These are phyloP conservation scores for Cataglyphis hispanica DNA, from an alignment of 1,140 invertebrate genomes.

Conservation along the genomic window DNA sequence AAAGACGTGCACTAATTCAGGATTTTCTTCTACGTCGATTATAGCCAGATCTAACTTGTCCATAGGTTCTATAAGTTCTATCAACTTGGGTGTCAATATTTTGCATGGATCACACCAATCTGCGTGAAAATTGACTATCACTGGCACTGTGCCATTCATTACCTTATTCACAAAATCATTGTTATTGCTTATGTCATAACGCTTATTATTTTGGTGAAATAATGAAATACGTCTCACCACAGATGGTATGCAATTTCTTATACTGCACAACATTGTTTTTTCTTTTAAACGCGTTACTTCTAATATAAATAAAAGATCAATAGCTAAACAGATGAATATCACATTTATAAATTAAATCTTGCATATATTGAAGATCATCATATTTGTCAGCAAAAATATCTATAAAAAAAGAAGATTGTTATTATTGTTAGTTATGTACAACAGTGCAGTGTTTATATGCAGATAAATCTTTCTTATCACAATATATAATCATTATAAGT, in stretches of 20 bases:
- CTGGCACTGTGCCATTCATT: conserved; percentile 93
- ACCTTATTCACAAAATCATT: conserved; percentile 90
- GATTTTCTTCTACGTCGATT: conserved; percentile 96
- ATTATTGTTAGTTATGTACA: not conserved
- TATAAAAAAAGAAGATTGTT: conserved; percentile 31
- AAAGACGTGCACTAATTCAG: conserved; percentile 93
- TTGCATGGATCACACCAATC: conserved; percentile 99
- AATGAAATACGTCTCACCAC: conserved; percentile 77
- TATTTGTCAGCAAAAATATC: conserved; percentile 8
- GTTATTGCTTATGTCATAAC: conserved; percentile 87
- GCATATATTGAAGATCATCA: not conserved
- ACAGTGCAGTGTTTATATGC: not conserved
- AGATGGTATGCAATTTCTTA: conserved; percentile 73
- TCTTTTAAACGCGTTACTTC: not conserved
- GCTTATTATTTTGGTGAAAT: conserved; percentile 80
- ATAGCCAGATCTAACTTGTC: conserved; percentile 95
- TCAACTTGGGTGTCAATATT: conserved; percentile 95
- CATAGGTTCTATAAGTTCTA: conserved; percentile 92
- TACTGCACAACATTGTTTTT: conserved; percentile 77
- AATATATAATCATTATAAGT: not conserved
- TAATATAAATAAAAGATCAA: not conserved
- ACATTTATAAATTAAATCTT: conserved; percentile 15
- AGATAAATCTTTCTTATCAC: not conserved
- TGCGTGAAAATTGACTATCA: conserved; percentile 95
- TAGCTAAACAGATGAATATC: not conserved